Evolutionary conservation across 2,113 vertebrate species (phyloP).

Genomic region (Tragelaphus buxtoni): DNA sequence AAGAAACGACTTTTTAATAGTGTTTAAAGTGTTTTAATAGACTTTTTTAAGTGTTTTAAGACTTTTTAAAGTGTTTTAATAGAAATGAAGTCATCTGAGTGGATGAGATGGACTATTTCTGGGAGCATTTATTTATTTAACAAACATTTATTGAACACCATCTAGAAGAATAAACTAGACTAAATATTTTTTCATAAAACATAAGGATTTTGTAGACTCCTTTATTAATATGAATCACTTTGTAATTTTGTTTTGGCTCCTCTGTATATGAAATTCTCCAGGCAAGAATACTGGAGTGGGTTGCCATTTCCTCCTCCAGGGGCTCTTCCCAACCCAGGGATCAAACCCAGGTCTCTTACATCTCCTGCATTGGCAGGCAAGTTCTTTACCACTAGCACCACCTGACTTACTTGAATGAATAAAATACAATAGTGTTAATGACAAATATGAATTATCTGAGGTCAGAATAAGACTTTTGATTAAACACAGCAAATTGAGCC

Average conservation of each 20-base stretch:
- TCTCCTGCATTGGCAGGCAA: background rate
- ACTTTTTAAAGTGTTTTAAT: background rate
- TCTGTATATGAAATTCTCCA: background rate
- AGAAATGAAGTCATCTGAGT: background rate
- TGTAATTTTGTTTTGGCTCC: background rate
- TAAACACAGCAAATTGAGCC: background rate
- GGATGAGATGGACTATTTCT: background rate
- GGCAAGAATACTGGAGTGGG: background rate
- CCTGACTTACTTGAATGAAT: background rate
- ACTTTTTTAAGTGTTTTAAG: background rate
- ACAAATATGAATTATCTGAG: background rate
- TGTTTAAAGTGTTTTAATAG: background rate
- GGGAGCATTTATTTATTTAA: background rate
- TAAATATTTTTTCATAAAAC: background rate
- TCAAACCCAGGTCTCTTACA: background rate
- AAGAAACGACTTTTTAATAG: background rate
- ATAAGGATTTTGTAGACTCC: background rate
- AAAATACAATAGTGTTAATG: background rate
- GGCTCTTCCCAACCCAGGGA: background rate
- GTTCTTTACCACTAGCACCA: background rate
- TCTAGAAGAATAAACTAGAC: background rate
- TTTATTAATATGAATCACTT: background rate
- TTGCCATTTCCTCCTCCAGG: background rate
- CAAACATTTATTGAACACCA: background rate
- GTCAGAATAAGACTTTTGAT: background rate